Conservation (phyloP, 2,797 vertebrate genomes). For the Sternarchorhynchus goeldii region DNA sequence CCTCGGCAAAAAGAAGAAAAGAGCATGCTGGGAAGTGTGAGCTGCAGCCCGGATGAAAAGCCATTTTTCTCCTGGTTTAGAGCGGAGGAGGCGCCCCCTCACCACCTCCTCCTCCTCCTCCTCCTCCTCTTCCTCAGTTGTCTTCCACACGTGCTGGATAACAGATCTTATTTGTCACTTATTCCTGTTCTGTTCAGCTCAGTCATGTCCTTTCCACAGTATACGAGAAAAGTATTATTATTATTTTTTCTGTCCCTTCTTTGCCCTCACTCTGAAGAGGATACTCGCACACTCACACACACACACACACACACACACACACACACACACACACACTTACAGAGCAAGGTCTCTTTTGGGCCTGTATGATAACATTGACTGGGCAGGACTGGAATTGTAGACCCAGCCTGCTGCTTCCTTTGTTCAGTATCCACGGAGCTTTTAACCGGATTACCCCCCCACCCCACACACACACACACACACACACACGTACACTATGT, state of each 20-base stretch:
- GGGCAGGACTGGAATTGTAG: not conserved
- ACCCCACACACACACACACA: no score
- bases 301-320: conserved; percentile 4
- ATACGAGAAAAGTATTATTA: not conserved
- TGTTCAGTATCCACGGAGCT: conserved; percentile 36
- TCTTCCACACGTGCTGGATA: conserved; percentile 24
- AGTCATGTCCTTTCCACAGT: conserved; percentile 9
- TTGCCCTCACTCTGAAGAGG: not conserved
- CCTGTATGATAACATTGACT: conserved; percentile 8
- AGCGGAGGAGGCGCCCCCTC: conserved; percentile 28
- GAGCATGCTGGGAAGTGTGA: conserved; percentile 51
- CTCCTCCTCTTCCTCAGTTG: not conserved
- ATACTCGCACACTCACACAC: not conserved
- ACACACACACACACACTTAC: not conserved
- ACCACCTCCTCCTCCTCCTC: not conserved
- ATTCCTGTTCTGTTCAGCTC: conserved; percentile 2
- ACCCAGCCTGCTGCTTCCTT: conserved; percentile 12
- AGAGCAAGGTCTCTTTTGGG: not conserved
- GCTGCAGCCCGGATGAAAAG: conserved; percentile 52
- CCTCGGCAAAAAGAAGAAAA: conserved; percentile 42
- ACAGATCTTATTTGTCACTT: conserved; percentile 30
- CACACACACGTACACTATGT: no score
- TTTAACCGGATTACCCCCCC: conserved; percentile 34
- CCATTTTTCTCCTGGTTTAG: conserved; percentile 45
- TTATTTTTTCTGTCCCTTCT: not conserved